Percentiles rank a stretch among this genome's conserved stretches.
phyloP scores from a whole-genome alignment of 2,888 invertebrate genomes.

The Stegophylla sp. region DNA sequence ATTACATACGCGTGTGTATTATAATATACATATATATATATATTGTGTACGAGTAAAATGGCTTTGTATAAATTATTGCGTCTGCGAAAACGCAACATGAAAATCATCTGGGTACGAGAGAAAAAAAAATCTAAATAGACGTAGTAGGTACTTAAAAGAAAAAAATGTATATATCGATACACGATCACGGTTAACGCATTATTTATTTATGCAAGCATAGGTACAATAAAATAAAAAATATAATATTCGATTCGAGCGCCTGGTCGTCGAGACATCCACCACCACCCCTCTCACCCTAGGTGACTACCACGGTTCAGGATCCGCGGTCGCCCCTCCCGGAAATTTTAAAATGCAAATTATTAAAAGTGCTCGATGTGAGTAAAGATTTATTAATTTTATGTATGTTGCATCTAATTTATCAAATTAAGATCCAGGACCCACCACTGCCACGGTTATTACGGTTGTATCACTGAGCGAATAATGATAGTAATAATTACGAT shows the following conservation, averaged over 20 bases:
- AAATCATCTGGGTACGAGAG: slow-evolving; percentile 19
- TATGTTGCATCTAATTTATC: no score
- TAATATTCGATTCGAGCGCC: background rate
- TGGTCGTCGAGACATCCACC: background rate
- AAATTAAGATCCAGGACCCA: no score
- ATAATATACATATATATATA: no score
- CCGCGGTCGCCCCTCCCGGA: no score
- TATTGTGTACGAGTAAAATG: background rate
- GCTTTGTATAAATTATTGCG: slow-evolving; percentile 55
- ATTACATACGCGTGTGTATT: no score
- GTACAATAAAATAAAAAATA: background rate
- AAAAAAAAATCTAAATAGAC: background rate
- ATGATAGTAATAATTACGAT: no score
- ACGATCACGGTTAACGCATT: slow-evolving; percentile 26
- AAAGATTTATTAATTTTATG: no score
- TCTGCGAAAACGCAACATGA: slow-evolving; percentile 44
- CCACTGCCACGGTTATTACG: no score
- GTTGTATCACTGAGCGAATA: no score
- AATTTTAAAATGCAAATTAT: no score
- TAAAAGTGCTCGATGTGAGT: no score
- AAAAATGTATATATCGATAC: background rate
- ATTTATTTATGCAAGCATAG: background rate
- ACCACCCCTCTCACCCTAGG: background rate
- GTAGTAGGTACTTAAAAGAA: background rate
- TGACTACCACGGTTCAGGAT: background rate